A percentile compares a stretch with the other conserved stretches of the same genome.
phyloP scores from a whole-genome alignment of 2,888 invertebrate genomes.

The Tortrix viridana region DNA sequence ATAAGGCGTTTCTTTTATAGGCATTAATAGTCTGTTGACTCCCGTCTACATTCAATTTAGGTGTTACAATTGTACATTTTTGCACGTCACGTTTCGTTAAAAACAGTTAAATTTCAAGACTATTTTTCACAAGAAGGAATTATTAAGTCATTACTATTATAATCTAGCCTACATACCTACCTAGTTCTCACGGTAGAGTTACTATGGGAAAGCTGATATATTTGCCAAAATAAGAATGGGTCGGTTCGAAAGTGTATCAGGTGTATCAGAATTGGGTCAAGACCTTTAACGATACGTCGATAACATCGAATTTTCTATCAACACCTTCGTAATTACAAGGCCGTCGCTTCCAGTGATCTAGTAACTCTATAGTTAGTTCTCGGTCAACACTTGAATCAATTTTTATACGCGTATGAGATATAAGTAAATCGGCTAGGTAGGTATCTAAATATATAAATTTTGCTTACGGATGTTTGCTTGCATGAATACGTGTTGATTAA shows the following conservation, averaged over 20 bases:
- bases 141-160: no score
- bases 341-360: conserved; percentile 34
- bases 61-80: no score
- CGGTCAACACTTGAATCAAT: no score
- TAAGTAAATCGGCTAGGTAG: conserved; percentile 26
- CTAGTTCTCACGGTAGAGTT: background rate
- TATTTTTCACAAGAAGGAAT: no score
- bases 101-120: no score
- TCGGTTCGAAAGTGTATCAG: conserved; percentile 6
- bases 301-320: conserved; percentile 51
- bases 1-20: no score
- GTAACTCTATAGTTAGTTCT: background rate
- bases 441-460: background rate
- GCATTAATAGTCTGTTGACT: no score
- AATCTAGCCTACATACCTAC: no score
- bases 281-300: conserved; percentile 36
- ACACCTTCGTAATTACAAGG: conserved; percentile 63
- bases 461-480: background rate
- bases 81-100: no score
- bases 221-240: conserved; percentile 26
- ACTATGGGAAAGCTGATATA: conserved; percentile 41
- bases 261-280: conserved; percentile 35
- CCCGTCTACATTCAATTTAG: no score
- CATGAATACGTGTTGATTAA: background rate
- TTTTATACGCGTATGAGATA: background rate